These are phyloP conservation scores for Clarias platycephalus DNA, from an alignment of 2,797 vertebrate species.

Conservation along the genomic window DNA sequence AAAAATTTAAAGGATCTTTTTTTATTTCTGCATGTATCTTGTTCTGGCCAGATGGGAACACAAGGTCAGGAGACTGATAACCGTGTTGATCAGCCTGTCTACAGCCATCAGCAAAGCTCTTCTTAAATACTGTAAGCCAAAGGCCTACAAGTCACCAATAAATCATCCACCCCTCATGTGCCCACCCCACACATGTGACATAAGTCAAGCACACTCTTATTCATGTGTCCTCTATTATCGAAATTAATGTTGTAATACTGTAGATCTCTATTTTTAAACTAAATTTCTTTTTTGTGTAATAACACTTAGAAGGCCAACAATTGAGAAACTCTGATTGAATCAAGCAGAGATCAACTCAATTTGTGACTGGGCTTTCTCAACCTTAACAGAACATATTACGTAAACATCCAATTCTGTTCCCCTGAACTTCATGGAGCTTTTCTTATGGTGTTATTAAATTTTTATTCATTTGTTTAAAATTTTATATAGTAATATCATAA, in stretches of 20 bases:
- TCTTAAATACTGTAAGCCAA: slow-evolving; percentile 45
- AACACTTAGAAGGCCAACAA: neutral
- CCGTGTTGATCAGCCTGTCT: slow-evolving; percentile 37
- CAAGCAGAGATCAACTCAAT: neutral
- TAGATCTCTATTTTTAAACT: neutral
- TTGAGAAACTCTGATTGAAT: neutral
- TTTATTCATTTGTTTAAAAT: neutral
- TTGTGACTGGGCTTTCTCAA: neutral
- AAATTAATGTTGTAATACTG: neutral
- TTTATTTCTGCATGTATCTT: slow-evolving; percentile 9
- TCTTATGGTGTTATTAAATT: neutral
- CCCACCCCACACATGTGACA: slow-evolving; percentile 15
- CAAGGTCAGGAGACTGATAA: slow-evolving; percentile 37
- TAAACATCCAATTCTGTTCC: neutral
- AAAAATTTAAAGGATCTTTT: neutral
- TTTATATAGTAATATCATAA: too few relatives aligned
- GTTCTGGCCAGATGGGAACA: slow-evolving; percentile 27
- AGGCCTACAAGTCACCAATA: slow-evolving; percentile 35
- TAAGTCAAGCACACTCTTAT: neutral
- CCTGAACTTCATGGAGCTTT: neutral
- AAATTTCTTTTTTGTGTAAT: neutral
- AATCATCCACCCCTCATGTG: neutral
- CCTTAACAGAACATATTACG: neutral
- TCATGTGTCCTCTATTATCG: neutral
- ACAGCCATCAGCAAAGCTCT: slow-evolving; percentile 45